A percentile compares a stretch with the other conserved stretches of the same genome.
phyloP scores from a whole-genome alignment of 2,797 vertebrate genomes.

The Oreochromis mossambicus region DNA sequence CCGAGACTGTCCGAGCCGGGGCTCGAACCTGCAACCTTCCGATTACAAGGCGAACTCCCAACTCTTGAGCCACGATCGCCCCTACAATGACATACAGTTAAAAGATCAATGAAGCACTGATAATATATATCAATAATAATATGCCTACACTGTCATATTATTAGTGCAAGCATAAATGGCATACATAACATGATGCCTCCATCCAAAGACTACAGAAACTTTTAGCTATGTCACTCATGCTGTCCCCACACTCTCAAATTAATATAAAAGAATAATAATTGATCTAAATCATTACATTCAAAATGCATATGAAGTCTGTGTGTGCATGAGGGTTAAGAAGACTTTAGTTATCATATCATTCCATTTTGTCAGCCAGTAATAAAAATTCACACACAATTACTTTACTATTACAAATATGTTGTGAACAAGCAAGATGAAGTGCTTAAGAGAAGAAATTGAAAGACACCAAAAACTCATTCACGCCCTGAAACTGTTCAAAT shows the following conservation, averaged over 20 bases:
- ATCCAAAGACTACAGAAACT: fast-evolving
- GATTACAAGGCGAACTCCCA: too few species aligned
- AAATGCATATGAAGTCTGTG: not conserved
- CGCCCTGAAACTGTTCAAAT: not conserved
- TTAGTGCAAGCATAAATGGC: not conserved
- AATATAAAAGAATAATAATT: not conserved
- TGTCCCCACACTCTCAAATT: not conserved
- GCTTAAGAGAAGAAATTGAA: not conserved
- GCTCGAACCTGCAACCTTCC: too few species aligned
- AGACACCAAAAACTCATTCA: not conserved
- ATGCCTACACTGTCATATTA: not conserved
- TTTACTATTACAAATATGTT: not conserved
- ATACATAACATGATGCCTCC: not conserved
- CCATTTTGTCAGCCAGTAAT: not conserved
- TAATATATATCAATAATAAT: not conserved
- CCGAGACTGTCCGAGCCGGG: too few species aligned
- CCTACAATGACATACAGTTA: not conserved
- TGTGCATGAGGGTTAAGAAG: not conserved
- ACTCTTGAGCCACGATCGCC: too few species aligned
- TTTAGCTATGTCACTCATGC: not conserved
- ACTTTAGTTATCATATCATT: not conserved
- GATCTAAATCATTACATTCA: fast-evolving
- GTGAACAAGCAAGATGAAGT: not conserved
- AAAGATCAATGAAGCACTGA: not conserved
- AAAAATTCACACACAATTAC: not conserved